Conservation (phyloP, 30 jellyfish, hydroid and myxozoan species). For the Turritopsis rubra region DNA sequence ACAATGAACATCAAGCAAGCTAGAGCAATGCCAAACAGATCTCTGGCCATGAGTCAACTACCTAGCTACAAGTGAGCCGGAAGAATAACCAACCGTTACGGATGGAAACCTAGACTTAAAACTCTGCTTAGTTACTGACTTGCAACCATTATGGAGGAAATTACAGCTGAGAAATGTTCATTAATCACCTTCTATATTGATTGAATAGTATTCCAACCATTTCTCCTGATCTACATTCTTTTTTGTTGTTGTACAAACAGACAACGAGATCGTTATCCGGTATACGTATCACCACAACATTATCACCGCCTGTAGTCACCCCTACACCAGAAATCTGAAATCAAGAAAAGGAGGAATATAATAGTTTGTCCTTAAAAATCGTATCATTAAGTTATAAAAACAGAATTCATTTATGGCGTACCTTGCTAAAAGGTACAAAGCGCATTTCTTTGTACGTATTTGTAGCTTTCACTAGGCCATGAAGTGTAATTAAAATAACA, state of each 20-base stretch:
- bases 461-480: conserved; percentile 57
- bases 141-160: too few relatives aligned
- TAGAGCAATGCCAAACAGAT: too few relatives aligned
- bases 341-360: not conserved
- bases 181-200: conserved; percentile 56
- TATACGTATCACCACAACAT: conserved; percentile 48
- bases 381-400: not conserved
- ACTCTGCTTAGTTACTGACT: too few relatives aligned
- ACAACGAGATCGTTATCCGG: conserved; percentile 76
- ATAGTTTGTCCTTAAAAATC: not conserved
- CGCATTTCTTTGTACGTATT: conserved; percentile 68
- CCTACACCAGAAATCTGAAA: conserved; percentile 79
- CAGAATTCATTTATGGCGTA: not conserved
- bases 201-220: conserved; percentile 53
- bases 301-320: conserved; percentile 70
- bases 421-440: conserved; percentile 55
- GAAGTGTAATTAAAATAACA: conserved; percentile 54
- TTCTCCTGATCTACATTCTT: conserved; percentile 86
- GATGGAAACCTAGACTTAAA: too few relatives aligned
- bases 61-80: too few relatives aligned
- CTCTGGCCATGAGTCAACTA: too few relatives aligned
- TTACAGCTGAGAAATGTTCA: not conserved
- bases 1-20: too few relatives aligned
- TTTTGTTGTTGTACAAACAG: conserved; percentile 75
- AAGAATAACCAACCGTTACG: too few relatives aligned